phyloP scores from a whole-genome alignment of 2,888 invertebrate species.

The Fragum whitleyi region DNA sequence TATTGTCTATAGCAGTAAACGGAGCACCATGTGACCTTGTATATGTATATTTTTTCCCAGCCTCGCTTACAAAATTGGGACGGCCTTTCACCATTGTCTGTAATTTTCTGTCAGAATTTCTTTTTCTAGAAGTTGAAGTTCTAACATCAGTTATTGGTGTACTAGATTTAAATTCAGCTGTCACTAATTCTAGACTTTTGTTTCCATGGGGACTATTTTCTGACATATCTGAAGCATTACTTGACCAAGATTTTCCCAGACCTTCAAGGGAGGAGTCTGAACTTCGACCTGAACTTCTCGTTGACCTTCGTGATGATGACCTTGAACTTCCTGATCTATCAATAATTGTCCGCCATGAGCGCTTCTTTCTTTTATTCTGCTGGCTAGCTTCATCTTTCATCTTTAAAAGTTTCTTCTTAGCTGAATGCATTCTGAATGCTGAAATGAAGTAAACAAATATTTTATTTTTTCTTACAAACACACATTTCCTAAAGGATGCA shows the following conservation, averaged over 20 bases:
- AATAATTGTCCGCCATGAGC: conserved; percentile 56
- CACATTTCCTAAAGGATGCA: too few species aligned
- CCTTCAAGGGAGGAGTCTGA: conserved; percentile 17
- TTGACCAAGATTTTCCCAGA: not conserved
- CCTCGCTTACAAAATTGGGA: conserved; percentile 20
- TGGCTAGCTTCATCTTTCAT: conserved; percentile 22
- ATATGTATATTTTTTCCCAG: not conserved
- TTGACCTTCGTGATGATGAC: conserved; percentile 33
- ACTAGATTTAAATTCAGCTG: conserved; percentile 32
- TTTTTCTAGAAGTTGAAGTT: not conserved
- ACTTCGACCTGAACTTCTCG: conserved; percentile 18
- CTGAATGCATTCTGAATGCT: conserved; percentile 56
- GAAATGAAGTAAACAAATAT: conserved; percentile 10
- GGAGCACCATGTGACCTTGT: not conserved
- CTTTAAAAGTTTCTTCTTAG: conserved; percentile 29
- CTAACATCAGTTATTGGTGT: conserved; percentile 29
- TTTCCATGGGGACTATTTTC: conserved; percentile 2
- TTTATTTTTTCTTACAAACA: too few species aligned
- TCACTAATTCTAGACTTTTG: not conserved
- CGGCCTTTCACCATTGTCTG: conserved; percentile 15
- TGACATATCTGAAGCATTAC: conserved; percentile 14
- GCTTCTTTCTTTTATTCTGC: conserved; percentile 30
- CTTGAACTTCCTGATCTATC: conserved; percentile 45
- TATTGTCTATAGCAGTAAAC: conserved; percentile 27
- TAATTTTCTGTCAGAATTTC: not conserved